A percentile compares a stretch with the other conserved stretches of the same genome.
Conservation (phyloP, 92 coral and sea anemone species). For the Epizoanthus rinbou region DNA sequence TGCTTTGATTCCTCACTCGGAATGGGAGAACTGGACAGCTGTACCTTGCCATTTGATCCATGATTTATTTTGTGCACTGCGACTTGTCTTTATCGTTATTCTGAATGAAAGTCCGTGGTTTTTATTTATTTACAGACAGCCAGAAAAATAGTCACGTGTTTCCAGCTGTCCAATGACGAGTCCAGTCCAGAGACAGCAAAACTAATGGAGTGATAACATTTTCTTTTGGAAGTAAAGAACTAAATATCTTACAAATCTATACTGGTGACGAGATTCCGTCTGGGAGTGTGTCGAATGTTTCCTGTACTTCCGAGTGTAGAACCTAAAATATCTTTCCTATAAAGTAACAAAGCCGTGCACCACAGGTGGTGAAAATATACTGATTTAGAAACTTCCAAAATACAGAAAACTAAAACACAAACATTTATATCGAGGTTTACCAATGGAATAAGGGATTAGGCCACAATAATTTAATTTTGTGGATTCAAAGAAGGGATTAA, state of each 20-base stretch:
- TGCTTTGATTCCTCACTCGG: conserved; percentile 16
- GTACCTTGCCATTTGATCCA: conserved; percentile 34
- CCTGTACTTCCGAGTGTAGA: conserved; percentile 33
- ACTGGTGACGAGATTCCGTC: conserved; percentile 47
- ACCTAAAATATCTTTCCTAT: conserved; percentile 23
- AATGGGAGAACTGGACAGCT: conserved; percentile 30
- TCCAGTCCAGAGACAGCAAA: conserved; percentile 8
- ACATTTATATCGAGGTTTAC: too few relatives aligned
- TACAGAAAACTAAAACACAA: too few relatives aligned
- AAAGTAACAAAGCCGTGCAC: conserved; percentile 3
- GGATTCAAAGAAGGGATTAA: conserved; percentile 19
- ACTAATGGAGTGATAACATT: conserved; percentile 44
- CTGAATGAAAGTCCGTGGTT: conserved; percentile 21
- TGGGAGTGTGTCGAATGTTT: conserved; percentile 41
- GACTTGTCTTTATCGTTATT: not conserved
- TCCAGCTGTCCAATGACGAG: not conserved
- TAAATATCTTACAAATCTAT: conserved; percentile 13
- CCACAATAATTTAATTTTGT: not conserved
- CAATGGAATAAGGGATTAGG: too few relatives aligned
- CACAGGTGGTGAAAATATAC: conserved; percentile 9
- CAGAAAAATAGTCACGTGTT: conserved; percentile 29
- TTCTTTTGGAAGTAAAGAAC: conserved; percentile 10
- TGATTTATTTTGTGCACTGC: conserved; percentile 18
- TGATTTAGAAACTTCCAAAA: not conserved
- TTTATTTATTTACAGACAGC: conserved; percentile 29